These are phyloP conservation scores for Homalodisca vitripennis DNA, from an alignment of 1,140 invertebrate genomes.

Conservation along the genomic window DNA sequence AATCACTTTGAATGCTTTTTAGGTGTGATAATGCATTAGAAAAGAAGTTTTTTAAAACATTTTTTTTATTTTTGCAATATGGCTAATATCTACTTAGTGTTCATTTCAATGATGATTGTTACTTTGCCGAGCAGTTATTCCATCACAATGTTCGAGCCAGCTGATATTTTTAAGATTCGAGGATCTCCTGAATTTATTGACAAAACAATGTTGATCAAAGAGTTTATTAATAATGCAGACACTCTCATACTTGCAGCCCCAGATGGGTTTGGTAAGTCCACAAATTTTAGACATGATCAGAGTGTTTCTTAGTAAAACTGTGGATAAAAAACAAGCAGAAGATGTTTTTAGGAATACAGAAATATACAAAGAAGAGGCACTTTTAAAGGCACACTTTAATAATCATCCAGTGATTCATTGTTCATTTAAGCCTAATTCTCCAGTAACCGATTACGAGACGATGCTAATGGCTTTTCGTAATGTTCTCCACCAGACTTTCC, in stretches of 20 bases:
- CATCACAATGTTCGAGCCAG: not conserved
- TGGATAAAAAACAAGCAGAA: not conserved
- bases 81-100: no score
- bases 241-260: not conserved
- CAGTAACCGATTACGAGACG: not conserved
- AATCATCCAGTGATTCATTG: not conserved
- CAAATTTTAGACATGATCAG: not conserved
- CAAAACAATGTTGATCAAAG: not conserved
- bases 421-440: not conserved
- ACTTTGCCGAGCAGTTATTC: no score
- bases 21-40: no score
- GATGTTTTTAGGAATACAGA: not conserved
- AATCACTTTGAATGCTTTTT: no score
- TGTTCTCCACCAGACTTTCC: not conserved
- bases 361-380: not conserved
- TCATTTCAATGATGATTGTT: no score
- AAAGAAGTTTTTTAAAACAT: no score
- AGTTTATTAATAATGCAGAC: not conserved
- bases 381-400: not conserved
- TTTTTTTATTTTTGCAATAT: no score
- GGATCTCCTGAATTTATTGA: not conserved
- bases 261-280: not conserved
- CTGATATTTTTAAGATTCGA: not conserved
- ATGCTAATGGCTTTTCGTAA: not conserved
- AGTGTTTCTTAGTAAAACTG: not conserved